Evolutionary conservation across 2,888 invertebrate species (phyloP).

Genomic region (Liodrosophila aerea): DNA sequence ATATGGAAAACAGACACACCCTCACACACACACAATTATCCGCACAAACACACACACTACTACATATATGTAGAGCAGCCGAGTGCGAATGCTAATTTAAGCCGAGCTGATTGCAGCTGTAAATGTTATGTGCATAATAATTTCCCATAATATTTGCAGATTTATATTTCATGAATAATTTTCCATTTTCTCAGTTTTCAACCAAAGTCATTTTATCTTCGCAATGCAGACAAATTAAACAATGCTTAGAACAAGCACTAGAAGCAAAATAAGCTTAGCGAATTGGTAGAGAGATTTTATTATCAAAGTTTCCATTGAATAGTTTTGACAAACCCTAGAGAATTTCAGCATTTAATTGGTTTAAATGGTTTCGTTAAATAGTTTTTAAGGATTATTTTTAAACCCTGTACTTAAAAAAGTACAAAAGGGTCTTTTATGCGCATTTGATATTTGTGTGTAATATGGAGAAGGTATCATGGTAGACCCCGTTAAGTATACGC

Average conservation of each 20-base stretch:
- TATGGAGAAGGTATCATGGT: too few species aligned
- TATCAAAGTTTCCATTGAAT: too few species aligned
- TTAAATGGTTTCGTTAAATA: too few species aligned
- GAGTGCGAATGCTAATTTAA: slow-evolving; percentile 44
- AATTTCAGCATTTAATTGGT: too few species aligned
- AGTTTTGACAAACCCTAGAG: too few species aligned
- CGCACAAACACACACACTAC: slow-evolving; percentile 17
- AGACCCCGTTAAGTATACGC: too few species aligned
- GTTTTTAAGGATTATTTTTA: too few species aligned
- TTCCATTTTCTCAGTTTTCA: not conserved
- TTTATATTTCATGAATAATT: slow-evolving; percentile 15
- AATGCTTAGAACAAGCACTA: not conserved
- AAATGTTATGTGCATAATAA: slow-evolving; percentile 39
- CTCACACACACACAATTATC: slow-evolving; percentile 9
- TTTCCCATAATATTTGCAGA: slow-evolving; percentile 24
- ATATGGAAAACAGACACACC: slow-evolving; percentile 24
- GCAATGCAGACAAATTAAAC: slow-evolving; percentile 2
- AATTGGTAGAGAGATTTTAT: slow-evolving; percentile 3
- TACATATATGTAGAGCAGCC: not conserved
- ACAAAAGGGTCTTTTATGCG: too few species aligned
- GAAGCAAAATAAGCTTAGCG: too few species aligned
- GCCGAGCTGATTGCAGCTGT: slow-evolving; percentile 42
- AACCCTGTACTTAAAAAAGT: too few species aligned
- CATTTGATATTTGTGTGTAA: too few species aligned
- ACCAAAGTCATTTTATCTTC: slow-evolving; percentile 12